Conservation (phyloP, 2,113 vertebrate species). For the Australoheros scitulus region DNA sequence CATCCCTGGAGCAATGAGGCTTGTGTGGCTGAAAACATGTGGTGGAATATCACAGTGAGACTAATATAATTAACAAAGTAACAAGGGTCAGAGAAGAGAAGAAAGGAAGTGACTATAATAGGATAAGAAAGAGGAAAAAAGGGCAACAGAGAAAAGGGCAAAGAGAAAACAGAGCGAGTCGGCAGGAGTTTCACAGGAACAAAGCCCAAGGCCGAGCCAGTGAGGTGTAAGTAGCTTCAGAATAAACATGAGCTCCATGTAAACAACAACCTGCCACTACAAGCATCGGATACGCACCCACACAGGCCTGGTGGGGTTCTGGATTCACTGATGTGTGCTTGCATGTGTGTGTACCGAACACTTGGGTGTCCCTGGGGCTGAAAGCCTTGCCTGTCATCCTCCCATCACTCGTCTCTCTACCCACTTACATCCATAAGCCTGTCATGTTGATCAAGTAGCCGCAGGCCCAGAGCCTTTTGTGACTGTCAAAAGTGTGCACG, state of each 20-base stretch:
- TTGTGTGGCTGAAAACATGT: not conserved
- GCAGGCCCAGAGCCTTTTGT: conserved; percentile 54
- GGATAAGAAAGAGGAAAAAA: conserved; percentile 28
- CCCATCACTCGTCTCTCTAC: conserved; percentile 57
- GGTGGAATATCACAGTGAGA: conserved; percentile 11
- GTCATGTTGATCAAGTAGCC: conserved; percentile 69
- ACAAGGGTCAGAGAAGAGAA: not conserved
- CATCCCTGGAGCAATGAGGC: not conserved
- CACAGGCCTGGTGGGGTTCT: conserved; percentile 61
- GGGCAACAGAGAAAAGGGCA: conserved; percentile 55
- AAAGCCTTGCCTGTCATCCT: conserved; percentile 66
- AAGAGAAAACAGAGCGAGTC: conserved; percentile 49
- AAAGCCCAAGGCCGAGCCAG: conserved; percentile 64
- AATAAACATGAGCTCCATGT: conserved; percentile 78
- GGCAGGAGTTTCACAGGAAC: conserved; percentile 64
- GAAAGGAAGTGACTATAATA: conserved; percentile 6
- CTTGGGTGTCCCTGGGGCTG: conserved; percentile 62
- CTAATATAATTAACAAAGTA: conserved; percentile 21
- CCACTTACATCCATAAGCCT: conserved; percentile 61
- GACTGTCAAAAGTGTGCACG: conserved; percentile 58
- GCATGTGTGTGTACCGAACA: conserved; percentile 30
- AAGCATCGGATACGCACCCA: conserved; percentile 63
- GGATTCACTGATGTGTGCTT: conserved; percentile 60
- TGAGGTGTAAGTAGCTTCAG: conserved; percentile 68
- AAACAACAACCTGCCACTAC: conserved; percentile 75